phyloP scores from a whole-genome alignment of 2,797 vertebrate species.

The Xenops minutus region DNA sequence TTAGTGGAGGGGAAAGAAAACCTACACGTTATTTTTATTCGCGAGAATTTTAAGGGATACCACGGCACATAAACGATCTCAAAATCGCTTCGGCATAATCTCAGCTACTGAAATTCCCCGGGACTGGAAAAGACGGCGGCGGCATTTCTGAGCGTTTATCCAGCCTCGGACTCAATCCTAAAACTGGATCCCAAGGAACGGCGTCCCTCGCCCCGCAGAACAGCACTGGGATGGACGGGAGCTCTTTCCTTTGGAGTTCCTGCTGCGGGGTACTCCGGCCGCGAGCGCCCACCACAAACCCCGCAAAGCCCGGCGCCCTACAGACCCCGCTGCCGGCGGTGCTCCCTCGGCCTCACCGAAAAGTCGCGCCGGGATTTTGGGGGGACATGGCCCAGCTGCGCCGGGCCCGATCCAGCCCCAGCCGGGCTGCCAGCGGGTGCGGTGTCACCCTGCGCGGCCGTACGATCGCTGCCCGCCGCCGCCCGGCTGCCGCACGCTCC shows the following conservation, averaged over 20 bases:
- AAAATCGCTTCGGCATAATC: neutral
- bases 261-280: neutral
- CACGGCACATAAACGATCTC: neutral
- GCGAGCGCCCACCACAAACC: neutral
- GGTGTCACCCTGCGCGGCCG: neutral
- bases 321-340: neutral
- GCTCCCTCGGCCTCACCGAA: neutral
- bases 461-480: neutral
- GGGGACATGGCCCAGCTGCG: neutral
- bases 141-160: neutral
- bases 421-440: neutral
- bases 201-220: neutral
- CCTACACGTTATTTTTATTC: conserved; percentile 11
- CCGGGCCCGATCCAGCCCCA: neutral
- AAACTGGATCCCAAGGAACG: neutral
- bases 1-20: neutral
- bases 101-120: conserved; percentile 18
- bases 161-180: neutral
- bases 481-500: neutral
- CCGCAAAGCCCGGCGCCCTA: no score
- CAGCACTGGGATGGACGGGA: neutral
- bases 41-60: conserved; percentile 17
- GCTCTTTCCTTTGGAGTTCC: neutral
- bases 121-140: neutral
- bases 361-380: neutral